Base-by-base conservation (phyloP, 2,888 invertebrate species). In the Zhuqinia jingwanae region DNA sequence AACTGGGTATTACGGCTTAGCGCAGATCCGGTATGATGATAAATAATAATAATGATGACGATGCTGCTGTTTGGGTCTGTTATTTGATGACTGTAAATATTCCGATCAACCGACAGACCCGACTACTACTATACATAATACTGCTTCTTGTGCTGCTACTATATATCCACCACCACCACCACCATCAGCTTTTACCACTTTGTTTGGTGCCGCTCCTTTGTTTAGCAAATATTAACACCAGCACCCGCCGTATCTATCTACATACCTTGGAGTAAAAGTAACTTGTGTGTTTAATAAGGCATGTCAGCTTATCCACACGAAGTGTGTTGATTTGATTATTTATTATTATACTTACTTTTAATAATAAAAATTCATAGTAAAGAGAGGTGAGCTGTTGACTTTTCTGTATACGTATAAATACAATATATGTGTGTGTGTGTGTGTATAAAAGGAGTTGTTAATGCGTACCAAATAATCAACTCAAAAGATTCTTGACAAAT, bases 291-390 rank as follows among this genome's bases (percentile, higher is more conserved):
- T 56, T 82, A 82, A 82, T 82, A 75, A 82, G 73, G 20, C 82
- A 60, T 82, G 73, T 82, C 82, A 82, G 82, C 73, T 82, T 82
- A 82, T 73, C 73, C 82, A 58, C 82, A 82, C 82, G 82, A 45
- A 82, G 60, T 56, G 70, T 80, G 80, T 80, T 80, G 80, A 80
- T 70, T 80, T 70, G 80, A 80, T 80, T 80, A 80, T 30, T 73
- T 73, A 42, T 65, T 11, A 27, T 27, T 13, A 63, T 70, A 8
- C 20, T 45, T 20, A 11, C n/a, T n/a, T n/a, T n/a, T 70, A 47
- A 50, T 73, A 73, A 73, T 68, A 70, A 73, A 73, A 73, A 25
- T 22, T n/a, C n/a, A n/a, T n/a, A n/a, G n/a, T n/a, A n/a, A n/a
- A n/a, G n/a, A n/a, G n/a, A n/a, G n/a, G n/a, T n/a, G n/a, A n/a